These are phyloP conservation scores for Isichthys henryi DNA, from an alignment of 2,113 vertebrate genomes.

Conservation along the genomic window DNA sequence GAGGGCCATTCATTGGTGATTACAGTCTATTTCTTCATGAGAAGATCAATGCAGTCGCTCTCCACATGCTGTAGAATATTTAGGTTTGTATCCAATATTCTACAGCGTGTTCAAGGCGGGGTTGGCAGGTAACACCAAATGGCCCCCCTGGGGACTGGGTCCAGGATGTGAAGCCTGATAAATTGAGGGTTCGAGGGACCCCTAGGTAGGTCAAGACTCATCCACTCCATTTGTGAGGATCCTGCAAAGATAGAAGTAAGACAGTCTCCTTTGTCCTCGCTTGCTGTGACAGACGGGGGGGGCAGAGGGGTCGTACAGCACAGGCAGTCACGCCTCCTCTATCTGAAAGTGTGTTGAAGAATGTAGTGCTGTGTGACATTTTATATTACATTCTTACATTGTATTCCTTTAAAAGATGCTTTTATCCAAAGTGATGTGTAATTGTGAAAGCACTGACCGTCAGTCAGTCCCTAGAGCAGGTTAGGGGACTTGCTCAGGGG, in stretches of 20 bases:
- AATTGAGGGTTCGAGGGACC: neutral
- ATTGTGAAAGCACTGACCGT: neutral
- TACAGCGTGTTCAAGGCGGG: neutral
- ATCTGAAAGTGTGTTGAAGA: neutral
- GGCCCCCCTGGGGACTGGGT: neutral
- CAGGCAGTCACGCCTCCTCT: neutral
- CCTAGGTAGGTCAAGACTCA: neutral
- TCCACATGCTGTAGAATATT: neutral
- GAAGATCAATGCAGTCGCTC: constrained; percentile 17
- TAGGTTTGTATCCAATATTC: neutral
- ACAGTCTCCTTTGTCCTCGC: neutral
- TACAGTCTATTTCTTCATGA: constrained; percentile 7
- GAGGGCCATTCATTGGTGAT: constrained; percentile 13
- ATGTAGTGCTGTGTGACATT: neutral
- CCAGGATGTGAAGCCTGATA: neutral
- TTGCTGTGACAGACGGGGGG: neutral
- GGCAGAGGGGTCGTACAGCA: neutral
- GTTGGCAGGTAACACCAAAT: neutral
- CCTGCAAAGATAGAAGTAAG: neutral
- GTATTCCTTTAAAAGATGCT: neutral
- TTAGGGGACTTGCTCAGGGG: neutral
- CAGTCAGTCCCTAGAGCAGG: neutral
- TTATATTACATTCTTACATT: neutral
- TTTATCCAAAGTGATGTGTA: neutral
- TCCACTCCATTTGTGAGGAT: neutral